Percentiles rank a stretch among this genome's conserved stretches.
These are phyloP conservation scores for Mastacembelus armatus DNA, from an alignment of 2,797 vertebrate genomes.

Conservation along the genomic window DNA sequence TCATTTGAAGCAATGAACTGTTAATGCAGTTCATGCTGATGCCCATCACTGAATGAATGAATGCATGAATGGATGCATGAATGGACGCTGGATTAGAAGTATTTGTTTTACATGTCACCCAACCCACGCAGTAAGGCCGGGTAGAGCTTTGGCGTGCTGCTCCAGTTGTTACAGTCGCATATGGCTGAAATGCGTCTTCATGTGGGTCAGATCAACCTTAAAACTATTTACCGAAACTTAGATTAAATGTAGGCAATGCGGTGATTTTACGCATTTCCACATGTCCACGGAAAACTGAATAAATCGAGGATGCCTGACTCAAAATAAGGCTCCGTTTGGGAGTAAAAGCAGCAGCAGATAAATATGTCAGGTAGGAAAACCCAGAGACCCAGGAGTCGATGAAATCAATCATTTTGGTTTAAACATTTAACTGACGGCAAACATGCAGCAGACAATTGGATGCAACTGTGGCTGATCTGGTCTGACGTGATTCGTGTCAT, in stretches of 20 bases:
- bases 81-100: background rate
- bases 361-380: constrained; percentile 32
- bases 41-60: background rate
- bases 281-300: background rate
- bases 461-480: constrained; percentile 14
- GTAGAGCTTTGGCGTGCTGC: background rate
- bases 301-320: background rate
- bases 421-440: constrained; percentile 75
- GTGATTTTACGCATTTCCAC: background rate
- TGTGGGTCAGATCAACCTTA: background rate
- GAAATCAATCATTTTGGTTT: constrained; percentile 67
- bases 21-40: background rate
- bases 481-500: constrained; percentile 14
- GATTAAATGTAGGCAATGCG: too few species aligned
- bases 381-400: constrained; percentile 62
- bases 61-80: background rate
- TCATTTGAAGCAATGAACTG: background rate
- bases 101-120: background rate
- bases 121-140: background rate
- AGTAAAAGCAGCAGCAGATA: background rate
- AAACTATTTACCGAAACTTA: background rate
- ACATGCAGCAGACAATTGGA: constrained; percentile 52
- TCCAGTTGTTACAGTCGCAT: background rate
- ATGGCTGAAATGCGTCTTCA: background rate
- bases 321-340: background rate